phyloP scores from a whole-genome alignment of 2,888 invertebrate species.

The Malthinus seriepunctatus region DNA sequence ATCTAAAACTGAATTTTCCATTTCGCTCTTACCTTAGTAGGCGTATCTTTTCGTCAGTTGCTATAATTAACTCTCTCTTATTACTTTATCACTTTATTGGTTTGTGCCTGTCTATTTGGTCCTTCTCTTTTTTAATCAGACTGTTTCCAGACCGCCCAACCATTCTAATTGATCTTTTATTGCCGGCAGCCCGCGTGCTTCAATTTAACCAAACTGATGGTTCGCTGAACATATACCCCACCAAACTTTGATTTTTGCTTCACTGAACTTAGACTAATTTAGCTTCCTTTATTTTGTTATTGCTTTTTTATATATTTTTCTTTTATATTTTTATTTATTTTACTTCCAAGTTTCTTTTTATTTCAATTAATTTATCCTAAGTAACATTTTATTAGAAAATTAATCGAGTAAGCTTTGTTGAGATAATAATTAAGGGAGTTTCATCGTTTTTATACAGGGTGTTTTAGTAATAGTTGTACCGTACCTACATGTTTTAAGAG shows the following conservation, averaged over 20 bases:
- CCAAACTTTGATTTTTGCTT: conserved; percentile 28
- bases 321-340: conserved; percentile 8
- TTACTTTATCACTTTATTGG: conserved; percentile 53
- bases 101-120: conserved; percentile 54
- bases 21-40: conserved; percentile 22
- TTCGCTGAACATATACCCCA: conserved; percentile 41
- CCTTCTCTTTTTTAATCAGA: conserved; percentile 55
- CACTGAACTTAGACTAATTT: conserved; percentile 40
- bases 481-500: too few species aligned
- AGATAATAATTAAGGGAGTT: too few species aligned
- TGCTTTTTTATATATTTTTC: conserved; percentile 31
- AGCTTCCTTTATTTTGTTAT: conserved; percentile 43
- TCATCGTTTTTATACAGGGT: too few species aligned
- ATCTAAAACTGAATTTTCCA: conserved; percentile 1
- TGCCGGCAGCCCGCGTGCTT: conserved; percentile 51
- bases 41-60: conserved; percentile 31
- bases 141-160: conserved; percentile 54
- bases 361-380: neutral
- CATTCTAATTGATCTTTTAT: conserved; percentile 55
- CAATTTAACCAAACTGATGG: conserved; percentile 53
- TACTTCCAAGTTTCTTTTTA: neutral
- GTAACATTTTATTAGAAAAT: too few species aligned
- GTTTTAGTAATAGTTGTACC: too few species aligned
- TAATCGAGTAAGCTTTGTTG: too few species aligned
- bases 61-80: conserved; percentile 53